These are phyloP conservation scores for Zonotrichia albicollis DNA, from an alignment of 2,797 vertebrate genomes.

Conservation along the genomic window DNA sequence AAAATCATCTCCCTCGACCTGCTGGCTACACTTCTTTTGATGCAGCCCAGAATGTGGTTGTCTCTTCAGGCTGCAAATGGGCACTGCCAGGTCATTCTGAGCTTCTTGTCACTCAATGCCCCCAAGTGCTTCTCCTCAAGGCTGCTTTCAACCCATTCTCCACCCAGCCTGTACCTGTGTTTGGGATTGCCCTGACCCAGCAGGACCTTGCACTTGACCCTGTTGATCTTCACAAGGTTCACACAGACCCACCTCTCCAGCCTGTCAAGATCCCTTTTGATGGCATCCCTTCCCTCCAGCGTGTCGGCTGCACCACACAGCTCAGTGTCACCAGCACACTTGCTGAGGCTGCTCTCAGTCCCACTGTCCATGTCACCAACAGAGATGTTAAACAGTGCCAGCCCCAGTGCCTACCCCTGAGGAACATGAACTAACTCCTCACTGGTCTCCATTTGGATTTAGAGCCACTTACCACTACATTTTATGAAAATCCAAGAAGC, in stretches of 20 bases:
- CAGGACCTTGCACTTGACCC: neutral
- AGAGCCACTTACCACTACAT: neutral
- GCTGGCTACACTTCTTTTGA: neutral
- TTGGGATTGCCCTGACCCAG: neutral
- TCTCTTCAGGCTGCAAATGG: neutral
- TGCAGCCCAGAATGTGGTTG: neutral
- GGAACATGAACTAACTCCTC: neutral
- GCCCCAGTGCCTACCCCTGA: accelerated
- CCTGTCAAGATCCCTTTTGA: neutral
- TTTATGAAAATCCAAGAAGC: neutral
- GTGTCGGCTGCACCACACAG: neutral
- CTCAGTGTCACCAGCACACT: neutral
- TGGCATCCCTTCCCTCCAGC: neutral
- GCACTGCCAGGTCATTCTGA: neutral
- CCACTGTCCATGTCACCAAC: neutral
- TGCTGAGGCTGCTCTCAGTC: neutral
- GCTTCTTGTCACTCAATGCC: neutral
- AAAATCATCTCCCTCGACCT: neutral
- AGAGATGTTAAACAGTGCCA: neutral
- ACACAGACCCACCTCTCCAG: neutral
- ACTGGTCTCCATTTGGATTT: neutral
- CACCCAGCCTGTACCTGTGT: neutral
- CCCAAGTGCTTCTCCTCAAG: neutral
- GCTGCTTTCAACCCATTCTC: neutral
- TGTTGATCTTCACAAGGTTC: neutral